Percentiles rank a stretch among this genome's conserved stretches.
phyloP scores from a whole-genome alignment of 2,113 vertebrate genomes.

The Poeciliopsis occidentalis region DNA sequence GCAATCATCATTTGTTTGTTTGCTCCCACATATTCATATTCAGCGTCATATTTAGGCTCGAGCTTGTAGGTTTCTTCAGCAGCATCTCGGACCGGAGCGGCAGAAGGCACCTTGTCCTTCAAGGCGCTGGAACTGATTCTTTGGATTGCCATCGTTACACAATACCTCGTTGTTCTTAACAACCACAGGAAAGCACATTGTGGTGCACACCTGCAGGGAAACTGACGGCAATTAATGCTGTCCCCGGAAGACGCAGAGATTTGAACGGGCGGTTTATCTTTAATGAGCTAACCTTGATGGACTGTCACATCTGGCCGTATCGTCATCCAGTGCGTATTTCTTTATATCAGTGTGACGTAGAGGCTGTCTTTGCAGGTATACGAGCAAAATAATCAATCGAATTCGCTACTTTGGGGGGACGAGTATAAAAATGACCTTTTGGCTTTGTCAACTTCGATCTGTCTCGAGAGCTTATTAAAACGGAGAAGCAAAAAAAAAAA shows the following conservation, averaged over 20 bases:
- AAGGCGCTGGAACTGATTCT: neutral
- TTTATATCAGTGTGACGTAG: neutral
- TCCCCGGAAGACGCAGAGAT: neutral
- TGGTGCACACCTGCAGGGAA: constrained; percentile 45
- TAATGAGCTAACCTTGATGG: constrained; percentile 56
- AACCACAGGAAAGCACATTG: neutral
- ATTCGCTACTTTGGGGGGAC: neutral
- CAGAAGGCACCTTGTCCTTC: constrained; percentile 34
- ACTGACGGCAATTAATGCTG: constrained; percentile 59
- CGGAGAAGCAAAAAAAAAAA: neutral
- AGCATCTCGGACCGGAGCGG: constrained; percentile 16
- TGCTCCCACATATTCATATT: neutral
- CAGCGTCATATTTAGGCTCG: neutral
- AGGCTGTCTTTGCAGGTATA: neutral
- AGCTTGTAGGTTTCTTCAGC: constrained; percentile 12
- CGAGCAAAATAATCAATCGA: neutral
- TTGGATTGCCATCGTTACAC: neutral
- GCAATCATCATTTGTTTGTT: too few relatives aligned
- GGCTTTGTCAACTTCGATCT: constrained; percentile 14
- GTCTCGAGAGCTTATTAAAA: constrained; percentile 5
- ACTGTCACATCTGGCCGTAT: constrained; percentile 3
- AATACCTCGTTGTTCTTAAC: neutral
- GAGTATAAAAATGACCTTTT: constrained; percentile 20
- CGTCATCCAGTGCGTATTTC: neutral
- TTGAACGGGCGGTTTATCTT: constrained; percentile 28